Evolutionary conservation across 2,888 invertebrate species (phyloP).

Genomic region (Sipha maydis): DNA sequence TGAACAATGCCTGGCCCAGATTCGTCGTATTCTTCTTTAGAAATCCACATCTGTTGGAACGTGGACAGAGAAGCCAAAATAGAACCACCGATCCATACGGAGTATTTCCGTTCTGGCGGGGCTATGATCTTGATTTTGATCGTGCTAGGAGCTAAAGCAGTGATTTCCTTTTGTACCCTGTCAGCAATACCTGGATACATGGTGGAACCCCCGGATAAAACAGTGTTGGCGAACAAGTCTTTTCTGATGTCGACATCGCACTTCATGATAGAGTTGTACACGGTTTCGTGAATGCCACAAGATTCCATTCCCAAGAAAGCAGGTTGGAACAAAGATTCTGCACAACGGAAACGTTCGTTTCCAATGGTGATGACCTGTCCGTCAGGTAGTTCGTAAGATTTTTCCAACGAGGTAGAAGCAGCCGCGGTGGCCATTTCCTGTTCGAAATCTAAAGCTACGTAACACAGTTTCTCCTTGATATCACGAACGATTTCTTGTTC

Average conservation of each 20-base stretch:
- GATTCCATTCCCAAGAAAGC: slow-evolving; percentile 86
- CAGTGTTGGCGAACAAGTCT: slow-evolving; percentile 93
- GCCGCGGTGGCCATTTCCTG: slow-evolving; percentile 93
- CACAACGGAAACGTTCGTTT: slow-evolving; percentile 91
- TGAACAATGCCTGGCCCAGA: slow-evolving; percentile 82
- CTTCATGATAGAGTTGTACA: slow-evolving; percentile 97
- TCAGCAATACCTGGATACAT: slow-evolving; percentile 92
- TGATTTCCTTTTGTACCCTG: slow-evolving; percentile 91
- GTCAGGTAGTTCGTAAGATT: slow-evolving; percentile 90
- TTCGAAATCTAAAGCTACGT: slow-evolving; percentile 88
- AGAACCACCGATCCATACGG: slow-evolving; percentile 91
- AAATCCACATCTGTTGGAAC: slow-evolving; percentile 94
- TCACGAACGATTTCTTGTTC: slow-evolving; percentile 94
- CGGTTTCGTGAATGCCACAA: slow-evolving; percentile 92
- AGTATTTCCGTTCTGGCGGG: slow-evolving; percentile 90
- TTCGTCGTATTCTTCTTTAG: slow-evolving; percentile 90
- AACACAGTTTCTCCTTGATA: slow-evolving; percentile 92
- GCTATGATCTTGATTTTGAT: slow-evolving; percentile 96
- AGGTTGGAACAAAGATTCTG: slow-evolving; percentile 76
- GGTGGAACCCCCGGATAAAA: slow-evolving; percentile 89
- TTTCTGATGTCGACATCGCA: slow-evolving; percentile 95
- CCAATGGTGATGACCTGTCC: slow-evolving; percentile 93
- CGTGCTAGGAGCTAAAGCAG: slow-evolving; percentile 87
- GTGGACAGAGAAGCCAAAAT: slow-evolving; percentile 88
- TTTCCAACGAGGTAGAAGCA: slow-evolving; percentile 88